Conservation (phyloP, 2,888 invertebrate genomes). For the Morpho deidamia region DNA sequence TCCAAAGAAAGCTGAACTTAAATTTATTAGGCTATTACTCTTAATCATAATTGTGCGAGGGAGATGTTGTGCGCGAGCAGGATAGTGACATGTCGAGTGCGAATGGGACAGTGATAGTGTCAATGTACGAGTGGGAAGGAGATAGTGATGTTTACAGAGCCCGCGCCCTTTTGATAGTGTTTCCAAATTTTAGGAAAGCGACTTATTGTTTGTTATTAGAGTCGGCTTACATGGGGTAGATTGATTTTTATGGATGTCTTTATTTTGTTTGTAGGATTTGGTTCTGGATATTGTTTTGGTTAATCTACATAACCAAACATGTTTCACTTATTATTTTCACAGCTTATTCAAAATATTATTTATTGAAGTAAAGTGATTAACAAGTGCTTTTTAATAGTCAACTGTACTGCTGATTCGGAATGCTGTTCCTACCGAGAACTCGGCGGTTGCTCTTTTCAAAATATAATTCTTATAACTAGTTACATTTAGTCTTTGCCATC, state of each 20-base stretch:
- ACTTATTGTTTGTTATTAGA: conserved; percentile 55
- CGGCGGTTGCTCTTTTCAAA: too few relatives aligned
- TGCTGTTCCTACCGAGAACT: too few relatives aligned
- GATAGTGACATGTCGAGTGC: conserved; percentile 23
- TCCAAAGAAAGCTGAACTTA: conserved; percentile 34
- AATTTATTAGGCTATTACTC: conserved; percentile 49
- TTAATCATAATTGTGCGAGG: conserved; percentile 50
- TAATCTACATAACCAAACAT: background rate
- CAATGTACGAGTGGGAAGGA: conserved; percentile 31
- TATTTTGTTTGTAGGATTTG: conserved; percentile 7
- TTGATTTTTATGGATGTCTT: conserved; percentile 7
- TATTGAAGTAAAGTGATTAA: too few relatives aligned
- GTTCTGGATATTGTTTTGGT: conserved; percentile 1
- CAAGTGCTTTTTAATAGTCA: too few relatives aligned
- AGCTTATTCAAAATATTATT: too few relatives aligned
- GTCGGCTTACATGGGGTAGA: conserved; percentile 47
- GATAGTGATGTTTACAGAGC: conserved; percentile 57
- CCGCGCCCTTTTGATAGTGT: conserved; percentile 74
- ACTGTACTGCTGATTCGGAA: too few relatives aligned
- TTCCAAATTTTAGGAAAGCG: conserved; percentile 77
- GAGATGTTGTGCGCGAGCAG: conserved; percentile 37
- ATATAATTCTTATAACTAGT: too few relatives aligned
- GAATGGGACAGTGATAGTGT: conserved; percentile 30
- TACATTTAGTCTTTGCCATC: too few relatives aligned
- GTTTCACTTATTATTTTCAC: too few relatives aligned